A percentile compares a stretch with the other conserved stretches of the same genome.
Evolutionary conservation across 1,140 invertebrate species (phyloP).

Genomic region (Zophobas atratus): DNA sequence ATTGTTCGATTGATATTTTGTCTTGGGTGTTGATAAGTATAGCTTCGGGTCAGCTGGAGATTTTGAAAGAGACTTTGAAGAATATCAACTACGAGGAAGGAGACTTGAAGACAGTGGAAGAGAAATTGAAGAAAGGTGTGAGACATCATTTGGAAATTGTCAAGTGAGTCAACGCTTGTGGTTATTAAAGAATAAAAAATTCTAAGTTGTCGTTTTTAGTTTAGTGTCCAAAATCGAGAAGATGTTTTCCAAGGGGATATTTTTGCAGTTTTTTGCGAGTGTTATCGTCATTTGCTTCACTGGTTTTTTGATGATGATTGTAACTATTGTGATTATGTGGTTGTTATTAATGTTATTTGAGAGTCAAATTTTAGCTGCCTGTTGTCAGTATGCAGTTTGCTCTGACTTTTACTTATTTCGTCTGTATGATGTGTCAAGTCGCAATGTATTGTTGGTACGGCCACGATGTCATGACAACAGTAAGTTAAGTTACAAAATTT

Average conservation of each 20-base stretch:
- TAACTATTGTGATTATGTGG: slow-evolving; percentile 13
- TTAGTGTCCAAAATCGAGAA: neutral
- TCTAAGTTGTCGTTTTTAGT: neutral
- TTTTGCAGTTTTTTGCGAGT: slow-evolving; percentile 16
- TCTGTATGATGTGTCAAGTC: too few species aligned
- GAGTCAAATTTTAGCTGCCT: too few species aligned
- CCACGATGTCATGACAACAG: too few species aligned
- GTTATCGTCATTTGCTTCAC: slow-evolving; percentile 26
- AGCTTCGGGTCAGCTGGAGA: neutral
- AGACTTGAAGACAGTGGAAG: too few species aligned
- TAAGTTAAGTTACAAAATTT: too few species aligned
- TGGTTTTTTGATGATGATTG: slow-evolving; percentile 1
- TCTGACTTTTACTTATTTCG: too few species aligned
- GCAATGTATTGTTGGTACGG: too few species aligned
- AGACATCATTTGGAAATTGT: neutral
- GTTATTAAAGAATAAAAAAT: neutral
- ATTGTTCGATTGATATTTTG: neutral
- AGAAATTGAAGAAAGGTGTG: neutral
- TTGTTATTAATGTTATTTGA: too few species aligned
- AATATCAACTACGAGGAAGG: too few species aligned
- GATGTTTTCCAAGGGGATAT: neutral
- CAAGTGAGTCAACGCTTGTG: neutral
- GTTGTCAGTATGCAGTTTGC: too few species aligned
- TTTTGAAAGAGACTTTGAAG: neutral
- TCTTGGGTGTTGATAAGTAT: neutral